These are phyloP conservation scores for Dryadula phaetusa DNA, from an alignment of 2,888 invertebrate species.

Conservation along the genomic window DNA sequence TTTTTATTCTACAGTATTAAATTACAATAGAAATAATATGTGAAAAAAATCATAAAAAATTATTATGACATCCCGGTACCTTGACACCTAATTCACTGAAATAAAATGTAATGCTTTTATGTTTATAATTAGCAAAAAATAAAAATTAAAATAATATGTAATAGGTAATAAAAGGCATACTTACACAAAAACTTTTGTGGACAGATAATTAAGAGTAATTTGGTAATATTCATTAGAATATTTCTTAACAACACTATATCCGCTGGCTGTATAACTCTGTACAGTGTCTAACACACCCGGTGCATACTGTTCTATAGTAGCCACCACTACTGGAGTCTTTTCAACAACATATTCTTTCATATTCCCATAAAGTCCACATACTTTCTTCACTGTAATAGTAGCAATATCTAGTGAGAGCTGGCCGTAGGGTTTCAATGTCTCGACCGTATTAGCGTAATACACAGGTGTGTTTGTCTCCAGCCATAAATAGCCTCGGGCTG, in stretches of 20 bases:
- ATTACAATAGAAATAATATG: no score
- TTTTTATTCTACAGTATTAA: no score
- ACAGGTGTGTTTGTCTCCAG: slow-evolving; percentile 88
- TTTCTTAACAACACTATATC: slow-evolving; percentile 74
- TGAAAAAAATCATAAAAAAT: no score
- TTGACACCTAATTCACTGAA: no score
- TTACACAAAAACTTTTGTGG: slow-evolving; percentile 91
- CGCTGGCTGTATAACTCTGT: slow-evolving; percentile 75
- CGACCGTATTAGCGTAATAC: slow-evolving; percentile 84
- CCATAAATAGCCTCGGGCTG: slow-evolving; percentile 86
- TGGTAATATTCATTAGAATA: slow-evolving; percentile 80
- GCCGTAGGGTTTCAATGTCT: slow-evolving; percentile 85
- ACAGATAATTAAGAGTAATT: slow-evolving; percentile 85
- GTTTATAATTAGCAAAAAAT: neutral
- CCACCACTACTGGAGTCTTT: slow-evolving; percentile 75
- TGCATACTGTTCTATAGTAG: slow-evolving; percentile 87
- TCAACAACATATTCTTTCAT: slow-evolving; percentile 77
- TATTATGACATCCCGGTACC: no score
- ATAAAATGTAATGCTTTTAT: no score
- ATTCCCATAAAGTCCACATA: slow-evolving; percentile 75
- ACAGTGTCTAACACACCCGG: slow-evolving; percentile 88
- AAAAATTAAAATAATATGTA: neutral
- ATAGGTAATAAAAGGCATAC: slow-evolving; percentile 61
- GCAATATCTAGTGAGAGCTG: slow-evolving; percentile 85
- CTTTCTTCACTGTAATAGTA: slow-evolving; percentile 81